Evolutionary conservation across 2,888 invertebrate species (phyloP).

Genomic region (Latheticus oryzae): DNA sequence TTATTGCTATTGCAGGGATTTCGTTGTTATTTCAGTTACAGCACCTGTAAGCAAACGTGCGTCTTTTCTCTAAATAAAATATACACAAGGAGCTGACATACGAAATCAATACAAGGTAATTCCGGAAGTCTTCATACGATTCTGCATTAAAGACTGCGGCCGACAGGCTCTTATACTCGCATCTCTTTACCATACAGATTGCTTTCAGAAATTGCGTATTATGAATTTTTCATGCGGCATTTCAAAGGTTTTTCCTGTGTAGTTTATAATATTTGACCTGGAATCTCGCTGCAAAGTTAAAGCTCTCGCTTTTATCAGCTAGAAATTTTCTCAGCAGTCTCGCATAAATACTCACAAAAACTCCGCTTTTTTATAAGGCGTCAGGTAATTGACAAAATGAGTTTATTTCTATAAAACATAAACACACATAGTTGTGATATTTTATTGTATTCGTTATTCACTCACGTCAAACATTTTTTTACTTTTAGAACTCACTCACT

Average conservation of each 20-base stretch:
- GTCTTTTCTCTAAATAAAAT: constrained; percentile 19
- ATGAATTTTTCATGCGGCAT: constrained; percentile 52
- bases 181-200: constrained; percentile 50
- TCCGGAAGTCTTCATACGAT: constrained; percentile 19
- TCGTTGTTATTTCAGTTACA: constrained; percentile 22
- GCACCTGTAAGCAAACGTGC: constrained; percentile 21
- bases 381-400: too few species aligned
- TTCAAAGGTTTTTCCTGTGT: constrained; percentile 46
- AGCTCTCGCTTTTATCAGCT: constrained; percentile 16
- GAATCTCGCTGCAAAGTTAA: constrained; percentile 4
- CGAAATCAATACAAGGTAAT: constrained; percentile 41
- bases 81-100: constrained; percentile 29
- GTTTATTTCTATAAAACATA: too few species aligned
- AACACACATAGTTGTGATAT: too few species aligned
- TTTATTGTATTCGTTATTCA: too few species aligned
- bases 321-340: constrained; percentile 3
- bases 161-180: constrained; percentile 43
- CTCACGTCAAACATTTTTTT: too few species aligned
- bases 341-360: constrained; percentile 3
- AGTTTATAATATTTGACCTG: constrained; percentile 34
- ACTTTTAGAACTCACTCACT: too few species aligned
- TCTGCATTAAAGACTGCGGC: constrained; percentile 23
- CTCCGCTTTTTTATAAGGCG: too few species aligned
- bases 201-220: constrained; percentile 50
- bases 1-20: constrained; percentile 20